Evolutionary conservation across 2,797 vertebrate species (phyloP).

Genomic region (Helarctos malayanus): DNA sequence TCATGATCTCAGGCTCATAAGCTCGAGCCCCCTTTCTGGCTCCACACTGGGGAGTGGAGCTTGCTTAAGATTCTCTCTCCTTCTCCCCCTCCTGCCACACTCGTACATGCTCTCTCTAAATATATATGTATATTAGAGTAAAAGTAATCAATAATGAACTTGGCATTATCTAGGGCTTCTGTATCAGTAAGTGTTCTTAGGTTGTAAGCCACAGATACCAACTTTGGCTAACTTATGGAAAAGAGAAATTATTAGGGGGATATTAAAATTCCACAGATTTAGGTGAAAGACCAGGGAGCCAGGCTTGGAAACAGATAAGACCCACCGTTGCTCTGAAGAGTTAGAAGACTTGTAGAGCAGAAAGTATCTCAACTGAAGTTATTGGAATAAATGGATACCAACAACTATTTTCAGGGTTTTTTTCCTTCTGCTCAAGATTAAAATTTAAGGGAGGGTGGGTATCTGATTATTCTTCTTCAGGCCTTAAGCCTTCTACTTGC

Average conservation of each 20-base stretch:
- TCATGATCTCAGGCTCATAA: not conserved
- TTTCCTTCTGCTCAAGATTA: constrained; percentile 44
- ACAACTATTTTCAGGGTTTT: not conserved
- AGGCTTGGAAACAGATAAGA: not conserved
- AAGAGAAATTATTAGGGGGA: constrained; percentile 45
- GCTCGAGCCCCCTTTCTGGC: not conserved
- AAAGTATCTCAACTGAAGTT: not conserved
- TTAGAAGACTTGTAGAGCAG: not conserved
- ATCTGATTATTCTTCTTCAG: constrained; percentile 40
- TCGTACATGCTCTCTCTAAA: not conserved
- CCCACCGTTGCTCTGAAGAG: not conserved
- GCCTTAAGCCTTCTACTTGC: not conserved
- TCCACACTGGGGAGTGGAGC: not conserved
- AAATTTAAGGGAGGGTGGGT: not conserved
- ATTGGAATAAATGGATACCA: not conserved
- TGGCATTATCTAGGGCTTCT: not conserved
- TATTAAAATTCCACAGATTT: constrained; percentile 48
- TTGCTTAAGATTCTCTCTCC: not conserved
- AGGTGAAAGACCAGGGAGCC: constrained; percentile 12
- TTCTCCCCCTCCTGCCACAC: not conserved
- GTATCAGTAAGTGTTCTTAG: not conserved
- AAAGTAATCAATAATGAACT: not conserved
- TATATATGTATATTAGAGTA: not conserved
- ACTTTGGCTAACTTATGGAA: constrained; percentile 20
- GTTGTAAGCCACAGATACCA: constrained; percentile 23